Evolutionary conservation across 2,113 vertebrate genomes (phyloP).

Genomic region (Bettongia penicillata): DNA sequence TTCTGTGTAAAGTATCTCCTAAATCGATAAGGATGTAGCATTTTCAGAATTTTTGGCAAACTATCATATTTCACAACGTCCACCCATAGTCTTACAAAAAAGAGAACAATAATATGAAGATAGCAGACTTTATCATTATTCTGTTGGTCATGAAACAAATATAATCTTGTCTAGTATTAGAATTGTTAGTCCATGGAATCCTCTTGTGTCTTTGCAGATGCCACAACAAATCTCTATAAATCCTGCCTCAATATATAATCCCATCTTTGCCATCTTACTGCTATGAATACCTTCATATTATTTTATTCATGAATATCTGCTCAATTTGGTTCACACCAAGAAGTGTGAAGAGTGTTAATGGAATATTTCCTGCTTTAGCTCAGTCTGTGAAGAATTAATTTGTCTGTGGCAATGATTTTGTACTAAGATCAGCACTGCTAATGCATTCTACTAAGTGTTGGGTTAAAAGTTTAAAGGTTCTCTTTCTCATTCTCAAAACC

Average conservation of each 20-base stretch:
- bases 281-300: slow-evolving; percentile 56
- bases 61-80: neutral
- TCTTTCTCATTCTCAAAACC: neutral
- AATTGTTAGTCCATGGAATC: slow-evolving; percentile 45
- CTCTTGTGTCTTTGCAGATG: slow-evolving; percentile 46
- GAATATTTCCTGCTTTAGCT: neutral
- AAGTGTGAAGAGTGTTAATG: slow-evolving; percentile 61
- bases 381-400: slow-evolving; percentile 56
- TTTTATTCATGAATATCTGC: slow-evolving; percentile 47
- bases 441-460: neutral
- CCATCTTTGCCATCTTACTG: neutral
- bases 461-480: slow-evolving; percentile 17
- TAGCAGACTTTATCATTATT: slow-evolving; percentile 57
- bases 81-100: neutral
- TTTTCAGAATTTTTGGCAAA: neutral
- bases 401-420: slow-evolving; percentile 23
- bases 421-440: slow-evolving; percentile 35
- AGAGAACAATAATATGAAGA: neutral
- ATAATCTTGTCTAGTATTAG: slow-evolving; percentile 35
- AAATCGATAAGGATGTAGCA: neutral
- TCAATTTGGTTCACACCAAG: slow-evolving; percentile 33
- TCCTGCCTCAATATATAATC: slow-evolving; percentile 9
- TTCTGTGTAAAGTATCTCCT: neutral
- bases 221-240: neutral
- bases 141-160: slow-evolving; percentile 9